A percentile compares a stretch with the other conserved stretches of the same genome.
phyloP scores from a whole-genome alignment of 2,113 vertebrate species.

The Atherinomorus stipes region DNA sequence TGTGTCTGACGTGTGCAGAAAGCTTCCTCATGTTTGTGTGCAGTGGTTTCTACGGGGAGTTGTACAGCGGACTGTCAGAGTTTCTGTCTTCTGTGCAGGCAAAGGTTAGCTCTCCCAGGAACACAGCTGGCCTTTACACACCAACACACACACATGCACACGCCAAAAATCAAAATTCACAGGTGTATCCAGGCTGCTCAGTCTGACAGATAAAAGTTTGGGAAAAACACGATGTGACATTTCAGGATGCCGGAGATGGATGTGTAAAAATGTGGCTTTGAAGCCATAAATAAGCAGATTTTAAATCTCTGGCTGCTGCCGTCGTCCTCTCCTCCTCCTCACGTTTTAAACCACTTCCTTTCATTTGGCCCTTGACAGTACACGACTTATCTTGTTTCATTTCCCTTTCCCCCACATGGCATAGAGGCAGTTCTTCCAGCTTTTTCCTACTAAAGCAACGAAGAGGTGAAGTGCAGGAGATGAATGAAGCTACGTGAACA shows the following conservation, averaged over 20 bases:
- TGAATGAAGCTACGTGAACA: no score
- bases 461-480: neutral
- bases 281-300: neutral
- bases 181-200: constrained; percentile 35
- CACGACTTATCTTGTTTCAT: neutral
- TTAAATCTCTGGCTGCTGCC: neutral
- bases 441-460: constrained; percentile 18
- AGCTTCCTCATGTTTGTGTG: neutral
- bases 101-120: constrained; percentile 67
- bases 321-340: neutral
- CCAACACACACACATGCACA: neutral
- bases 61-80: constrained; percentile 41
- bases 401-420: neutral
- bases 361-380: neutral
- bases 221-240: constrained; percentile 42
- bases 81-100: constrained; percentile 52
- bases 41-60: constrained; percentile 30
- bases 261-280: constrained; percentile 1
- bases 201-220: constrained; percentile 29
- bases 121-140: constrained; percentile 55
- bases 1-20: neutral
- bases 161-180: constrained; percentile 11
- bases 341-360: neutral
- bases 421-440: neutral
- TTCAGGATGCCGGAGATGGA: constrained; percentile 24